Evolutionary conservation across 2,797 vertebrate species (phyloP), one percentile per base, ranked within the genome.

Genomic region (Heterohyrax brucei): DNA sequence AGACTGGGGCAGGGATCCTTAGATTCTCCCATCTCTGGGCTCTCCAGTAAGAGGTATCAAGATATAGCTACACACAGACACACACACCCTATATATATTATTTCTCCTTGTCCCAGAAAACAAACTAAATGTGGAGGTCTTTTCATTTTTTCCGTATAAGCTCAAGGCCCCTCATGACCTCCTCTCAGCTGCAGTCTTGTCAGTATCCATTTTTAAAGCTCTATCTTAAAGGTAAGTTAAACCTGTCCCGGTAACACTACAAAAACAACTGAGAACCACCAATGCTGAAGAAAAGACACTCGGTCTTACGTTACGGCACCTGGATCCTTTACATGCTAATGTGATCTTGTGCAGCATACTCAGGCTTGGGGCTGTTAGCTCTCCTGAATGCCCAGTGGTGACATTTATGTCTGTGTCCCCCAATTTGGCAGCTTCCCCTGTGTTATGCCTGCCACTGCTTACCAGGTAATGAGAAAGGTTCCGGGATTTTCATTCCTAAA

Each of bases 401-500:
- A 84, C 48, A 26, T 21, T n/a, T 77, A 1, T 39, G 59, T 72
- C 62, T 44, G 2, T 44, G 1, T 16, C 9, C 44, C 64, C 70
- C 79, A 59, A 7, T 59, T 8, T 53, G 78, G 75, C 78, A 73
- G 44, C 18, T 81, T 76, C 50, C 87, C 68, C 64, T 82, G 56
- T 62, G 46, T 14, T 80, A 75, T 70, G 56, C 46, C 75, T 73
- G 46, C 3, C 5, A 46, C 5, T 89, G 68, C 85, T 96, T 95
- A 95, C 87, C 93, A 94, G 86, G 83, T 75, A 93, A n/a, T 75
- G 80, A 66, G 75, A 79, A 79, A 84, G 79, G 33, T 80, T 88
- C 92, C 92, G 76, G 50, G 87, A 64, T 79, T 78, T 95, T 81
- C 86, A 94, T 75, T 85, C 62, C 95, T 95, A 95, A 89, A 82